Evolutionary conservation across 2,797 vertebrate genomes (phyloP).

Genomic region (Clarias pachynema): DNA sequence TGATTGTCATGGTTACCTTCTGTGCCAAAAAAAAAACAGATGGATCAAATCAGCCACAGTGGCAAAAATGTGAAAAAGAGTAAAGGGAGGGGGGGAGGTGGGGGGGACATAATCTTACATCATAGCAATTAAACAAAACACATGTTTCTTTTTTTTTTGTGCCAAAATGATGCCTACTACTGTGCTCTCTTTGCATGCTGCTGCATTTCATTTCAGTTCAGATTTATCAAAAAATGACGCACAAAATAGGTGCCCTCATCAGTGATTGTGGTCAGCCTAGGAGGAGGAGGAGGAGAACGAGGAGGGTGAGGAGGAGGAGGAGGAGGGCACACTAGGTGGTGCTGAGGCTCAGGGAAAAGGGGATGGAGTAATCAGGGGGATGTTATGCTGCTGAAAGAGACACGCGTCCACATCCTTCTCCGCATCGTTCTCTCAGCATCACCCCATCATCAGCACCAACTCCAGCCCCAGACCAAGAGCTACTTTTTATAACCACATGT

Average conservation of each 20-base stretch:
- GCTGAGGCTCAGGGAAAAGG: conserved; percentile 32
- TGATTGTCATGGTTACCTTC: conserved; percentile 89
- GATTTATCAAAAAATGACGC: conserved; percentile 56
- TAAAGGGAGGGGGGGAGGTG: conserved; percentile 31
- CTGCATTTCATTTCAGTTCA: conserved; percentile 56
- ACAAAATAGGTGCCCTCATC: conserved; percentile 65
- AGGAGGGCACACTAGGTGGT: conserved; percentile 49
- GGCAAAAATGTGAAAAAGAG: conserved; percentile 62
- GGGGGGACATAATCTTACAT: neutral
- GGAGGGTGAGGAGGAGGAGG: conserved; percentile 68
- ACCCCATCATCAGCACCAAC: conserved; percentile 56
- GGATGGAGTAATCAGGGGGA: conserved; percentile 48
- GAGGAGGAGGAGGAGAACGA: conserved; percentile 64
- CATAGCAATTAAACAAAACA: neutral
- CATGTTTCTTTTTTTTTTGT: conserved; percentile 20
- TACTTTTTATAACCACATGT: conserved; percentile 77
- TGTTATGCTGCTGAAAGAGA: neutral
- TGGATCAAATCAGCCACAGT: conserved; percentile 67
- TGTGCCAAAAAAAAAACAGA: conserved; percentile 73
- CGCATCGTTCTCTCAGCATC: conserved; percentile 27
- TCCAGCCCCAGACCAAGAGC: conserved; percentile 63
- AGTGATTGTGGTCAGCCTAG: conserved; percentile 62
- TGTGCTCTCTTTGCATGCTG: conserved; percentile 35
- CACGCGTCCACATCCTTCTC: conserved; percentile 28
- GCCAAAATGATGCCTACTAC: conserved; percentile 47